Conservation (phyloP, 2,797 vertebrate species). For the Gastrophryne carolinensis region DNA sequence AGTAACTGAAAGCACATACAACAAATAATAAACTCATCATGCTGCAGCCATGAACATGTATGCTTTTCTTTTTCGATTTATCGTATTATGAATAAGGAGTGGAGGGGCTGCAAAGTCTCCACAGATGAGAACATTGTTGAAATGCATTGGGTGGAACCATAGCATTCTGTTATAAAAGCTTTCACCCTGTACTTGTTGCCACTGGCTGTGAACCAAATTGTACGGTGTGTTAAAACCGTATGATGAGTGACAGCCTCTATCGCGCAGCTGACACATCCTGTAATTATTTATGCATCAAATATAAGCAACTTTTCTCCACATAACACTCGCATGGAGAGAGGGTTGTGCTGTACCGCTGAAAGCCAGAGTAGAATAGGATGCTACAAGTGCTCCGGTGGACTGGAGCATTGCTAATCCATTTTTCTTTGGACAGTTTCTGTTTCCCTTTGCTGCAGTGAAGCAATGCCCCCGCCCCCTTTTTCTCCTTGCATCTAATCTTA, state of each 20-base stretch:
- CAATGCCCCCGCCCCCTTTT: too few relatives aligned
- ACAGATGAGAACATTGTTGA: neutral
- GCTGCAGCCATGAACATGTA: too few relatives aligned
- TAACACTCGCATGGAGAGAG: neutral
- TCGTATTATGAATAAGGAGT: too few relatives aligned
- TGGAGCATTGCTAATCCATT: neutral
- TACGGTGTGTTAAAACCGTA: constrained; percentile 26
- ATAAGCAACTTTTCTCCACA: constrained; percentile 34
- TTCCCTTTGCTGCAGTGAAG: too few relatives aligned
- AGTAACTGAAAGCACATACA: too few relatives aligned
- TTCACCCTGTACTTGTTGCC: neutral
- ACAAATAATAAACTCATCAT: too few relatives aligned
- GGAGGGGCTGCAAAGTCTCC: neutral
- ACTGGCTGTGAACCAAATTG: constrained; percentile 32
- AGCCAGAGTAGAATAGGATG: too few relatives aligned
- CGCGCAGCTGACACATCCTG: constrained; percentile 14
- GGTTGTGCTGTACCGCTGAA: neutral
- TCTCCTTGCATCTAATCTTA: too few relatives aligned
- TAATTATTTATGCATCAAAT: constrained; percentile 36
- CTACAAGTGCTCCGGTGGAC: too few relatives aligned
- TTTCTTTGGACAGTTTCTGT: too few relatives aligned
- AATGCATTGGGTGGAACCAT: constrained; percentile 1
- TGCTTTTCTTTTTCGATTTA: too few relatives aligned
- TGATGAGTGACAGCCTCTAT: constrained; percentile 12
- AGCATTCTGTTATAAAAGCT: constrained; percentile 1